phyloP scores from a whole-genome alignment of 2,797 vertebrate genomes.

The Rhabdomys pumilio region DNA sequence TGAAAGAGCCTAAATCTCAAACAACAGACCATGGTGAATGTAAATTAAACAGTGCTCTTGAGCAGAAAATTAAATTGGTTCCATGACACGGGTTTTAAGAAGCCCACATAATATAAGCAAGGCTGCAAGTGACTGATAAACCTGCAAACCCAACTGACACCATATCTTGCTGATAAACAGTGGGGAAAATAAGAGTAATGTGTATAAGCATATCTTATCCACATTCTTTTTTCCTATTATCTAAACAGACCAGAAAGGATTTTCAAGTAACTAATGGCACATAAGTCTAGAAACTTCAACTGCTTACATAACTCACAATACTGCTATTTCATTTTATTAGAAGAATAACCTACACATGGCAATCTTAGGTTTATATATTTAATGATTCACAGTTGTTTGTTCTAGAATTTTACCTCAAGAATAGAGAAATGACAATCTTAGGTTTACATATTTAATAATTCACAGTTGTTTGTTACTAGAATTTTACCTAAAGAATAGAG shows the following conservation, averaged over 20 bases:
- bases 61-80: constrained; percentile 83
- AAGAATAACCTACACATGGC: not conserved
- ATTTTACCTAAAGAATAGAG: constrained; percentile 1
- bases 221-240: constrained; percentile 68
- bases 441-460: constrained; percentile 28
- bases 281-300: constrained; percentile 50
- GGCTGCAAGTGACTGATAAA: constrained; percentile 79
- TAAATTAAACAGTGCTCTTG: constrained; percentile 79
- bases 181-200: constrained; percentile 61
- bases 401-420: constrained; percentile 9
- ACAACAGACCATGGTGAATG: constrained; percentile 67
- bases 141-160: constrained; percentile 49
- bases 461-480: constrained; percentile 1
- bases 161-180: constrained; percentile 55
- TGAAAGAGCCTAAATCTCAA: constrained; percentile 73
- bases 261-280: constrained; percentile 64
- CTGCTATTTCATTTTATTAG: constrained; percentile 35
- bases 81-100: constrained; percentile 77
- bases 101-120: constrained; percentile 69
- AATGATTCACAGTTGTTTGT: not conserved
- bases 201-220: constrained; percentile 18
- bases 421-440: not conserved
- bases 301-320: constrained; percentile 2
- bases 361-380: constrained; percentile 38
- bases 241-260: constrained; percentile 63